phyloP scores from a whole-genome alignment of 2,113 vertebrate genomes.

The Thalassarche chlororhynchos region DNA sequence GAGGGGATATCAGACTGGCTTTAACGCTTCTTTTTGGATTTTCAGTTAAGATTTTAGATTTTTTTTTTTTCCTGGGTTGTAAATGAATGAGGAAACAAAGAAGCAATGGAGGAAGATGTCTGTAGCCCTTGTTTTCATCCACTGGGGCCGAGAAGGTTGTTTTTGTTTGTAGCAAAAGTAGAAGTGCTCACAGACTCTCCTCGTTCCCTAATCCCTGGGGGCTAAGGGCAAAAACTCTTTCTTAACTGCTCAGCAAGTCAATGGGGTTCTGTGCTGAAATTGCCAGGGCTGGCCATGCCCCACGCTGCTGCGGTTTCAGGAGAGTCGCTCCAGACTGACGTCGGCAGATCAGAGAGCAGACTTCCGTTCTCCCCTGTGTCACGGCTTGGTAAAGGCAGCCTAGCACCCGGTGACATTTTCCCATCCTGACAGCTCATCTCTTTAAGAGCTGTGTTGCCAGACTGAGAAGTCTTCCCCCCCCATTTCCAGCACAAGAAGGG shows the following conservation, averaged over 20 bases:
- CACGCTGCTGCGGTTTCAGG: accelerated
- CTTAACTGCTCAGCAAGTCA: background rate
- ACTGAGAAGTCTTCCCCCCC: background rate
- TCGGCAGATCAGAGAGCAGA: background rate
- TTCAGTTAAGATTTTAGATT: background rate
- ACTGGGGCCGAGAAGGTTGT: background rate
- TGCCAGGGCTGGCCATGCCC: accelerated
- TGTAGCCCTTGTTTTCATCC: background rate
- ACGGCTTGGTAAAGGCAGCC: background rate
- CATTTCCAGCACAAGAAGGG: background rate
- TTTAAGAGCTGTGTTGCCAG: background rate
- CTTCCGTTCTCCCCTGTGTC: background rate
- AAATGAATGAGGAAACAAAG: background rate
- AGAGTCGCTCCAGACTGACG: accelerated
- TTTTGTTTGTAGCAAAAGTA: background rate
- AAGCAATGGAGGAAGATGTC: too few species aligned
- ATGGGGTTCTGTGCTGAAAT: background rate
- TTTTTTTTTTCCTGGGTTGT: background rate
- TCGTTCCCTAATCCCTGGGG: background rate
- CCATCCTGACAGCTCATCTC: background rate
- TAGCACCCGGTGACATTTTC: background rate
- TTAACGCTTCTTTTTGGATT: background rate
- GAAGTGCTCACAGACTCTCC: background rate
- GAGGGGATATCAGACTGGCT: accelerated
- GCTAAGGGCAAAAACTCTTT: background rate